A percentile compares a stretch with the other conserved stretches of the same genome.
phyloP scores from a whole-genome alignment of 30 jellyfish, hydroid and myxozoan genomes.

The Turritopsis dohrnii region DNA sequence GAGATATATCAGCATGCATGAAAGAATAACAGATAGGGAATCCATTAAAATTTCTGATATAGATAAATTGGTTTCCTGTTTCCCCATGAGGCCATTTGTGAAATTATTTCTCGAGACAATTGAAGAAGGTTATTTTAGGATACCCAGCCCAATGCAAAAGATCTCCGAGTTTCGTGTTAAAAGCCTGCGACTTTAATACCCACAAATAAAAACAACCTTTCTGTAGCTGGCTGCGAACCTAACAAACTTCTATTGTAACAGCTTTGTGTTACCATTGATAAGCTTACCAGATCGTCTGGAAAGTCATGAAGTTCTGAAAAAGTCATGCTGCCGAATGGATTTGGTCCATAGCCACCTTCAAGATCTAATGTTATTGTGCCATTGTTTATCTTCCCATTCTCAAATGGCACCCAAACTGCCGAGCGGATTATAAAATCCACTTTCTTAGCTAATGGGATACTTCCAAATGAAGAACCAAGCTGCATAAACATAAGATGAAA shows the following conservation, averaged over 20 bases:
- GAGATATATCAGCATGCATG: too few species aligned
- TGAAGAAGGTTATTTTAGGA: too few species aligned
- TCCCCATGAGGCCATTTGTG: too few species aligned
- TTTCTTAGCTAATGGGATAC: conserved; percentile 80
- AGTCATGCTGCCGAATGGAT: conserved; percentile 58
- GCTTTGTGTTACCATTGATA: neutral
- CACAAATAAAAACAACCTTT: too few species aligned
- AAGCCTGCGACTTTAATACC: too few species aligned
- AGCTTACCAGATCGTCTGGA: conserved; percentile 24
- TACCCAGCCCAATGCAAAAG: too few species aligned
- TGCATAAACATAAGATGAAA: neutral
- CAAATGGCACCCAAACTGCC: conserved; percentile 88
- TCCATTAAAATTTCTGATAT: too few species aligned
- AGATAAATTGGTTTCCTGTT: too few species aligned
- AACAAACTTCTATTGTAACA: neutral
- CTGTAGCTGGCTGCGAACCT: neutral
- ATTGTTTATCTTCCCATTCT: conserved; percentile 40
- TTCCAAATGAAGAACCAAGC: conserved; percentile 69
- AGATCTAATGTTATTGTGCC: conserved; percentile 49
- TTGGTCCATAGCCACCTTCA: conserved; percentile 66
- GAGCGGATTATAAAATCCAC: conserved; percentile 48
- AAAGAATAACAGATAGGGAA: too few species aligned
- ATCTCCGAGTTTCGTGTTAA: too few species aligned
- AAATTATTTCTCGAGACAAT: too few species aligned
- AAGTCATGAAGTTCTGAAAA: conserved; percentile 22